Evolutionary conservation across 2,888 invertebrate genomes (phyloP), one percentile per base, ranked within the genome.

Genomic region (Macropis europaea): DNA sequence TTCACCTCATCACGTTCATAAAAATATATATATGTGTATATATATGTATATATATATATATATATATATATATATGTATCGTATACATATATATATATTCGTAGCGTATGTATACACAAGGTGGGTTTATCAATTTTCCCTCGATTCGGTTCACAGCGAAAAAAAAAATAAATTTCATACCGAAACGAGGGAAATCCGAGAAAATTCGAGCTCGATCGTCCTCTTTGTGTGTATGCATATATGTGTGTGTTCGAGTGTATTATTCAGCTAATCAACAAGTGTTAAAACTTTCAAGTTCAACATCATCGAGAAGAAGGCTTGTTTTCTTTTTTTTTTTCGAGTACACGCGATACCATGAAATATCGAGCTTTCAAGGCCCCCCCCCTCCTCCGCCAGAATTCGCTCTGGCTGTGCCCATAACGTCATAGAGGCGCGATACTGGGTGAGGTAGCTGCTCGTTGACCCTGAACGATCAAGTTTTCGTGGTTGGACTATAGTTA

Each of bases 281-380:
- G 83, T 89, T 88, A 87, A 87, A 89, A 89, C 87, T 89, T 87
- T 89, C 84, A 86, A 88, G 86, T 87, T 89, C 85, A 89, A 89
- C 89, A 86, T 87, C 87, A n/a, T n/a, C n/a, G n/a, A n/a, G 82
- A 87, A 87, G 86, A 87, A 88, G 87, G 86, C 76, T 84, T 76
- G 78, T 76, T 69, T 79, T 34, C 11, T 36, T 15, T 36, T 24
- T 24, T 62, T 61, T 50, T 71, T 78, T 79, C 66, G 19, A 63
- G 56, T 76, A 60, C 73, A 68, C 69, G 69, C 64, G 59, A 63
- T n/a, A n/a, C n/a, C n/a, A n/a, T n/a, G n/a, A n/a, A n/a, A n/a
- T n/a, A n/a, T n/a, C n/a, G n/a, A n/a, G n/a, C n/a, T n/a, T n/a
- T n/a, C n/a, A n/a, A n/a, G n/a, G n/a, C n/a, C n/a, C n/a, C n/a